Conservation (phyloP, 2,113 vertebrate genomes). For the Macaca nemestrina region DNA sequence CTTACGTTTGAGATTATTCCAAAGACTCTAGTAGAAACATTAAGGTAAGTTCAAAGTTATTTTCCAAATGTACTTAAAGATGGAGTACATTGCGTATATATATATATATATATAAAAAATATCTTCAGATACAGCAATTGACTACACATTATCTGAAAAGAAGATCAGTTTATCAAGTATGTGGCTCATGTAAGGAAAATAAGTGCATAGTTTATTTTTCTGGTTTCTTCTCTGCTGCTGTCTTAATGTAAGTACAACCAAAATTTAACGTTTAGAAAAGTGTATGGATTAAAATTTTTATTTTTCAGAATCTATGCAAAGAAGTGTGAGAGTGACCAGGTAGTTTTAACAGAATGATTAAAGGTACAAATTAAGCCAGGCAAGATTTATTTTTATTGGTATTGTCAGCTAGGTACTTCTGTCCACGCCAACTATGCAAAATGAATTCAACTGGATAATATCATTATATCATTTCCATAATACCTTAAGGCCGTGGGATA, state of each 20-base stretch:
- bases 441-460: neutral
- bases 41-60: neutral
- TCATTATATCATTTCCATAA: neutral
- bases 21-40: neutral
- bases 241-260: neutral
- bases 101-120: neutral
- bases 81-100: neutral
- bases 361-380: neutral
- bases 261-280: neutral
- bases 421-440: neutral
- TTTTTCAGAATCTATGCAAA: neutral
- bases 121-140: neutral
- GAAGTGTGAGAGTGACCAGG: neutral
- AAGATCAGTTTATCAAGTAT: neutral
- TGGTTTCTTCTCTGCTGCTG: neutral
- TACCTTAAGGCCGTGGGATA: neutral
- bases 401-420: neutral
- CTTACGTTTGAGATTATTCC: neutral
- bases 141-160: neutral
- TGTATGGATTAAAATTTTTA: neutral
- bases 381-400: neutral
- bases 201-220: neutral
- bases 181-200: neutral
- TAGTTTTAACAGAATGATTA: neutral
- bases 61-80: neutral